phyloP scores from a whole-genome alignment of 92 coral and sea anemone species.

The Phymanthus crucifer region DNA sequence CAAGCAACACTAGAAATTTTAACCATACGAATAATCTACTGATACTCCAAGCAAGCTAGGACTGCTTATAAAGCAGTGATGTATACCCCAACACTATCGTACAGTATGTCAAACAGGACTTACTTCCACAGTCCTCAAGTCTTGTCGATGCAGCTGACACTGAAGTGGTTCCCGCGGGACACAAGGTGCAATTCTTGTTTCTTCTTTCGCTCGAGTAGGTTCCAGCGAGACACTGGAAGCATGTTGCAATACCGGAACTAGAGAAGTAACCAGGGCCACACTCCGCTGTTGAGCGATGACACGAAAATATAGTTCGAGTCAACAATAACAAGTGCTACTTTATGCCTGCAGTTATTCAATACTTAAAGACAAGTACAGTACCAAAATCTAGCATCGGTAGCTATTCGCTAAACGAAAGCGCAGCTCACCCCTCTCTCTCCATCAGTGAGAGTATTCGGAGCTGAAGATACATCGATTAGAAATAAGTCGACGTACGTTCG shows the following conservation, averaged over 20 bases:
- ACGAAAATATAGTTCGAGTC: no score
- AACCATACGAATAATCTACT: no score
- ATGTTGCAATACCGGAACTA: slow-evolving; percentile 69
- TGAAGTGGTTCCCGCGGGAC: slow-evolving; percentile 73
- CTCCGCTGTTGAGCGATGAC: slow-evolving; percentile 38
- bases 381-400: no score
- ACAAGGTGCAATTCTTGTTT: slow-evolving; percentile 59
- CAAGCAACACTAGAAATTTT: no score
- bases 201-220: slow-evolving; percentile 59
- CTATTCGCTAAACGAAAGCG: no score
- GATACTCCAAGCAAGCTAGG: no score
- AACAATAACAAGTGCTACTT: neutral
- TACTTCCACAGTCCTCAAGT: slow-evolving; percentile 84
- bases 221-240: slow-evolving; percentile 69
- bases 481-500: no score
- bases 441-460: no score
- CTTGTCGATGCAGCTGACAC: slow-evolving; percentile 59
- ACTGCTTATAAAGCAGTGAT: no score
- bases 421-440: no score
- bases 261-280: slow-evolving; percentile 86
- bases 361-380: no score
- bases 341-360: neutral
- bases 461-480: no score
- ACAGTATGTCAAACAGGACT: slow-evolving; percentile 15
- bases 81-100: neutral